Base-by-base conservation (phyloP, 2,113 vertebrate species). In the Baryphthengus martii region DNA sequence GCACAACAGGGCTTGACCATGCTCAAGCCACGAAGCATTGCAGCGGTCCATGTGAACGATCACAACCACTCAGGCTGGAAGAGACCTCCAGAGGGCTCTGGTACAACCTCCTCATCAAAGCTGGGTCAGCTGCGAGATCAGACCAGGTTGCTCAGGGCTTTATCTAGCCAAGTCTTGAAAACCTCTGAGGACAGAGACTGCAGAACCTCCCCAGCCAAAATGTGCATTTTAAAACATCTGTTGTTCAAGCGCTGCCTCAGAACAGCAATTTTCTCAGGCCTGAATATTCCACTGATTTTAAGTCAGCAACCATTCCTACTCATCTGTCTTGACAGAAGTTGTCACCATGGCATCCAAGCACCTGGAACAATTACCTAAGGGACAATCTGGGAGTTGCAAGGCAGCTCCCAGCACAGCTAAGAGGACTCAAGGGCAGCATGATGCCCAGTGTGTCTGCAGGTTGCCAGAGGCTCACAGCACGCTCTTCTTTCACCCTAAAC, bases 321-420 rank as follows among this genome's bases (percentile, higher is more conserved):
- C 93, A 96, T 61, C 79, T 78, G 44, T 58, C 92, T 89, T 84
- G 90, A 90, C 86, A 94, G 79, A 75, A 93, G 68, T 90, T 17
- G 0, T 96, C 92, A 93, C 93, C 88, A 92, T 90, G 85, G 76
- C 70, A 94, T 73, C 86, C 62, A 67, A 75, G 86, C 62, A 93
- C 76, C 88, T 93, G 90, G 65, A 96, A 92, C 56, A 81, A 65
- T 33, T 61, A 81, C 61, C 85, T 58, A 42, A 88, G 93, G 76
- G 91, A 87, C 65, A 88, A 87, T 76, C 83, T 29, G 1, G 5
- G 94, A 91, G 96, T 82, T 39, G 53, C 52, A 66, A 81, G 79
- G 76, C 94, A 96, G 76, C 40, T 93, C 44, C 31, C 87, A 82
- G 72, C 58, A 76, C 58, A 94, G 58, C 63, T 50, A 52, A 53